A percentile compares a stretch with the other conserved stretches of the same genome.
Evolutionary conservation across 2,797 vertebrate species (phyloP).

Genomic region (Chelmon rostratus): DNA sequence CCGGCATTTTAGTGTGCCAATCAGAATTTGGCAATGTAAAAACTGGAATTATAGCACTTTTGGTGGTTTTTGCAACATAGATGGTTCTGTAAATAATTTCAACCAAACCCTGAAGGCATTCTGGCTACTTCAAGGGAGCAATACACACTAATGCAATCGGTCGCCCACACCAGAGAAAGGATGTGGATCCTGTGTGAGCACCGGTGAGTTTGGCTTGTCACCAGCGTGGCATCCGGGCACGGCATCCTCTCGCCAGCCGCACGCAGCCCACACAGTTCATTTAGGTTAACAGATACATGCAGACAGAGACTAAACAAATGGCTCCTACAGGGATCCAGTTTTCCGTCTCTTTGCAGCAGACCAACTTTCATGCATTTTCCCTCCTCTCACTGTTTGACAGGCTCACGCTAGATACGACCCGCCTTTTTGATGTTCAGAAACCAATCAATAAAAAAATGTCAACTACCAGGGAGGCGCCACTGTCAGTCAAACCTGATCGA

Average conservation of each 20-base stretch:
- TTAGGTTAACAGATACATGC: neutral
- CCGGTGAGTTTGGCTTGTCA: neutral
- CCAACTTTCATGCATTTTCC: neutral
- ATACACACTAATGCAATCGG: neutral
- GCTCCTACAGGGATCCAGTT: neutral
- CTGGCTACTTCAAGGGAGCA: neutral
- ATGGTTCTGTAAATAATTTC: neutral
- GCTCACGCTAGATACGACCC: neutral
- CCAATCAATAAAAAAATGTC: constrained; percentile 9
- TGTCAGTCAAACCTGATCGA: constrained; percentile 21
- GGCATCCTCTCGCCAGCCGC: neutral
- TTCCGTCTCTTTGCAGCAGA: neutral
- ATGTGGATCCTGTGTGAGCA: neutral
- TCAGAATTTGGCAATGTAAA: constrained; percentile 5
- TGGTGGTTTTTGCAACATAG: neutral
- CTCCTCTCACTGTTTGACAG: neutral
- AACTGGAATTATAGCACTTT: constrained; percentile 9
- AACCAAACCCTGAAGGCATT: neutral
- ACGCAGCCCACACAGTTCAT: neutral
- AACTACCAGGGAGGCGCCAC: neutral
- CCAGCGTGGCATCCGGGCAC: neutral
- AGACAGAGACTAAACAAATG: neutral
- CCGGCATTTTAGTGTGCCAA: neutral
- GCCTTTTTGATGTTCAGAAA: neutral
- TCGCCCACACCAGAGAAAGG: neutral